Base-by-base conservation (phyloP, 2,113 vertebrate species). In the Salvelinus namaycush region DNA sequence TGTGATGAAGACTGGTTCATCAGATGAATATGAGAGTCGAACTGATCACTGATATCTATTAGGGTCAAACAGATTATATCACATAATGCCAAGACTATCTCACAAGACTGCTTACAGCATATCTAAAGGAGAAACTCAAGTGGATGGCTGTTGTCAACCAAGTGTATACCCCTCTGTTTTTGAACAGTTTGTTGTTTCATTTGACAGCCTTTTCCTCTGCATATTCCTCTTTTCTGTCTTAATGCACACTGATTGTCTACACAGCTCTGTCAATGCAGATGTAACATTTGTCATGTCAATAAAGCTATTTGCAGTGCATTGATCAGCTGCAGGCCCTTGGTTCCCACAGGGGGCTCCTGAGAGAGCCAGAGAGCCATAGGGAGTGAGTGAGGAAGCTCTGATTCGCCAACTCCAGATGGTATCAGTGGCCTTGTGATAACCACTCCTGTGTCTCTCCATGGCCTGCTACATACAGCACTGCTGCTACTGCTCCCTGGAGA, bases 281-380 rank as follows among this genome's bases (percentile, higher is more conserved):
- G 89, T 87, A 86, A 87, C 80, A 86, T 88, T 82, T 90, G 89
- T 86, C 31, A 70, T 89, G 90, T 93, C 92, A 90, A 90, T 92
- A 89, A 87, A 87, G 88, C 89, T 89, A 87, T 92, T 93, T 92
- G 80, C 80, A 71, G 73, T 60, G 68, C 48, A 90, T 87, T 87
- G 90, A 93, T 91, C 89, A 87, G 81, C 54, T 81, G 76, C 72
- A 79, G 68, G 71, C 64, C 80, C 68, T 65, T 12, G 2, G 76
- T 70, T 83, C 84, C 78, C 79, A 2, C 29, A n/a, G 77, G 79
- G 67, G 29, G 44, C 22, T 24, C 69, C 64, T 76, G 79, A 80
- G 72, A 59, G 12, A 34, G 39, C 34, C 39, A 44, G 39, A 44
- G 39, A 44, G 39, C 9, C 86, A 84, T 76, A 73, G 65, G 31